Conservation (phyloP, 2,113 vertebrate species). For the Aldabrachelys gigantea region DNA sequence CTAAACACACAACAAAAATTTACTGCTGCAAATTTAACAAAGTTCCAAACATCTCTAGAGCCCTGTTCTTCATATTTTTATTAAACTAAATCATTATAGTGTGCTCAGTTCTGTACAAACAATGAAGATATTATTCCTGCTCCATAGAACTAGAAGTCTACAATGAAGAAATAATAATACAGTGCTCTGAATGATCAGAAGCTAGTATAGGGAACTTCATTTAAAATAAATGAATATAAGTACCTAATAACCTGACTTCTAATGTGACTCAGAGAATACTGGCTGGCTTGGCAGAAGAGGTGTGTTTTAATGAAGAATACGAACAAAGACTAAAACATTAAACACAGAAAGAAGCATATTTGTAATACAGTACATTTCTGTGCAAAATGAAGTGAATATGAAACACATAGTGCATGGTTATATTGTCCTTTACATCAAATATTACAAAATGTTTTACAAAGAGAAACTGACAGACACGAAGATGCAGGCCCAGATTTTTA, state of each 20-base stretch:
- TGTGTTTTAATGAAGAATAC: not conserved
- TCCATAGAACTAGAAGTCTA: not conserved
- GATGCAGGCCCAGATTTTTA: not conserved
- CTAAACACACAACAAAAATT: conserved; percentile 78
- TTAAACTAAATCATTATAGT: not conserved
- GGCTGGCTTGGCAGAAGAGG: not conserved
- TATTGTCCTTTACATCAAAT: not conserved
- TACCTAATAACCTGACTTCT: not conserved
- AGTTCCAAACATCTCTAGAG: not conserved
- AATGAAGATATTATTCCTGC: not conserved
- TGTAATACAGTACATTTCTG: not conserved
- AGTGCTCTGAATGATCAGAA: conserved; percentile 6
- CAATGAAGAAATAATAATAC: not conserved
- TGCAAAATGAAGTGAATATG: not conserved
- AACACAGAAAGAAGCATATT: not conserved
- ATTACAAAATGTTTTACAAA: not conserved
- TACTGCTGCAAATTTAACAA: conserved; percentile 41
- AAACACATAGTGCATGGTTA: not conserved
- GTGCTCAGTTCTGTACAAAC: not conserved
- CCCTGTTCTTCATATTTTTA: not conserved
- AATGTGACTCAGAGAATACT: not conserved
- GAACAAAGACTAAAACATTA: not conserved
- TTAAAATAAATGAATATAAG: not conserved
- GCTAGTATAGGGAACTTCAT: not conserved
- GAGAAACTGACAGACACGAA: not conserved